These are phyloP conservation scores for Diplazon laetatorius DNA, from an alignment of 2,888 invertebrate genomes.

Conservation along the genomic window DNA sequence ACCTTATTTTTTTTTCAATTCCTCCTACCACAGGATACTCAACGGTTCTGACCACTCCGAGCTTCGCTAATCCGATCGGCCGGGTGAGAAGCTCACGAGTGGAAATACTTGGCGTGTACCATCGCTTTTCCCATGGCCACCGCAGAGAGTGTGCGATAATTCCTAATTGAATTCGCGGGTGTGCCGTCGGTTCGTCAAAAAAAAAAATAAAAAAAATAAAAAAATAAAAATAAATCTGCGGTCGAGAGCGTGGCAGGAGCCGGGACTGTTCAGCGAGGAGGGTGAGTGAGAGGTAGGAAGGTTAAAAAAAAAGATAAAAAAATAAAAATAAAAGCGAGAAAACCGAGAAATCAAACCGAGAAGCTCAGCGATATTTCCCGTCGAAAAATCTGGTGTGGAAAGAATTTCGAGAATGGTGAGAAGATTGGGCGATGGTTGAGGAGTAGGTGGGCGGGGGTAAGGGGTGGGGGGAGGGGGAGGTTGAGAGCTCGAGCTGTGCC, in stretches of 20 bases:
- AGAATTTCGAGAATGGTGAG: slow-evolving; percentile 26
- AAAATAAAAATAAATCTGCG: too few species aligned
- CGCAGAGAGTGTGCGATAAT: slow-evolving; percentile 43
- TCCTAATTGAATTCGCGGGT: slow-evolving; percentile 57
- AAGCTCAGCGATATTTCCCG: slow-evolving; percentile 41
- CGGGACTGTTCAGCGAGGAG: neutral
- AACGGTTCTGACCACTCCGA: slow-evolving; percentile 49
- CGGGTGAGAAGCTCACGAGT: slow-evolving; percentile 40
- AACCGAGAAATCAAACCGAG: neutral
- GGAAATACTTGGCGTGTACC: slow-evolving; percentile 31
- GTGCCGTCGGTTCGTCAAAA: slow-evolving; percentile 2
- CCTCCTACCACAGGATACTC: slow-evolving; percentile 10
- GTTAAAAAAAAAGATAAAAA: too few species aligned
- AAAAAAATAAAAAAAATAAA: too few species aligned
- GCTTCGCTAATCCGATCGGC: slow-evolving; percentile 58
- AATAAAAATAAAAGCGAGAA: slow-evolving; percentile 1
- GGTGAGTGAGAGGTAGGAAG: too few species aligned
- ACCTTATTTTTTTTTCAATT: slow-evolving; percentile 1
- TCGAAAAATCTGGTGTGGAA: slow-evolving; percentile 45
- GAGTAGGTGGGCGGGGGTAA: neutral
- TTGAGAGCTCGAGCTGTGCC: slow-evolving; percentile 47
- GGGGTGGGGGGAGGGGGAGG: neutral
- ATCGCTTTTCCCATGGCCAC: slow-evolving; percentile 15
- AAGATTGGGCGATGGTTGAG: slow-evolving; percentile 15
- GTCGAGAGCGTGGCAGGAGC: neutral